Evolutionary conservation across 1,140 invertebrate genomes (phyloP).

Genomic region (Hyles euphorbiae): DNA sequence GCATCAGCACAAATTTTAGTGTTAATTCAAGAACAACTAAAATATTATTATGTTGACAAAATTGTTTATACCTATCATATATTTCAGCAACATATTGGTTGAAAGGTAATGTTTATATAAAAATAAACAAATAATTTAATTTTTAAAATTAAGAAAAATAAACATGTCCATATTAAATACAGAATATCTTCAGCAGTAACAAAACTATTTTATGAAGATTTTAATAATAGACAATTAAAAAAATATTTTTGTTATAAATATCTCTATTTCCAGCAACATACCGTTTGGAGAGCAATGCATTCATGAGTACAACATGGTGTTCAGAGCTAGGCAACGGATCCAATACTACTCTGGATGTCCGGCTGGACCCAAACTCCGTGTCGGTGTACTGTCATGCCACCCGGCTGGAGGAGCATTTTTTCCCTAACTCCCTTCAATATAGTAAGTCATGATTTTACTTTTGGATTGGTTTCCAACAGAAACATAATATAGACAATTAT

Average conservation of each 20-base stretch:
- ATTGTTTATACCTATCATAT: too few species aligned
- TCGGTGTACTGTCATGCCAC: constrained; percentile 68
- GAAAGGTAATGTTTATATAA: too few species aligned
- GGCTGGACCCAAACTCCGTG: constrained; percentile 48
- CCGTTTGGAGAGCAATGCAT: constrained; percentile 47
- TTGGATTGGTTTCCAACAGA: not conserved
- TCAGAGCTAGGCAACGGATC: constrained; percentile 29
- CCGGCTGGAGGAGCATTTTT: constrained; percentile 85
- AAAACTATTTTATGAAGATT: not conserved
- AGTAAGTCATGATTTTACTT: constrained; percentile 72
- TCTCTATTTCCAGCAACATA: constrained; percentile 44
- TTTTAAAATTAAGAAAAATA: too few species aligned
- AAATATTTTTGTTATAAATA: not conserved
- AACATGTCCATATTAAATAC: too few species aligned
- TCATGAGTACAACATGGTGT: constrained; percentile 46
- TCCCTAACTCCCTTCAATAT: constrained; percentile 86
- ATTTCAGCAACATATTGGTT: too few species aligned
- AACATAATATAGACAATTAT: too few species aligned
- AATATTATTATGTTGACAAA: too few species aligned
- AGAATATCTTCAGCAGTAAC: not conserved
- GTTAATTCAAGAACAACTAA: too few species aligned
- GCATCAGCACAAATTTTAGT: too few species aligned
- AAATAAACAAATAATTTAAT: too few species aligned
- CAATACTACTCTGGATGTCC: constrained; percentile 38
- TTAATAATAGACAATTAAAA: not conserved